Base-by-base conservation (phyloP, 2,797 vertebrate genomes). In the Clamator glandarius region DNA sequence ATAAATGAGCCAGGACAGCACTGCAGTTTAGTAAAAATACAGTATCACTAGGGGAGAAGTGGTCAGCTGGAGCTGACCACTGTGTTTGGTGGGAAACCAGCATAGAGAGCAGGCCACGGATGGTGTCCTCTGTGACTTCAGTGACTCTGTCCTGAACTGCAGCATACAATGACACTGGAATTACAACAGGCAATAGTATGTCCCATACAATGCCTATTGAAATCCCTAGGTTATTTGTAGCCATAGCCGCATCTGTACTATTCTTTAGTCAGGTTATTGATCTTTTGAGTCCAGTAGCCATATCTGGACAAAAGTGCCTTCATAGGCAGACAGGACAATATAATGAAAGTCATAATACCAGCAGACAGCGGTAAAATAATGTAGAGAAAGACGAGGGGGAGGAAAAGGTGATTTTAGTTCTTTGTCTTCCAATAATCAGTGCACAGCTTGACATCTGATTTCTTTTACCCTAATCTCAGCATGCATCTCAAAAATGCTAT, bases 391-490 rank as follows among this genome's bases (percentile, higher is more conserved):
- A 39, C 0, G 0, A 88, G 12, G 33, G 58, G 55, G 70, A 89
- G 44, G 83, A 94, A 93, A 80, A 66, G 83, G 48, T 82, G 91
- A 86, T 87, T 93, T 94, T 16, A 91, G 18, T 92, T 92, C 87
- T 94, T 91, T 88, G 88, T 93, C 93, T 95, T 87, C 85, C 77
- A 92, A 89, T 92, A 93, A 96, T 93, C 88, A 31, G 83, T 78
- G 80, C 91, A 82, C 80, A 95, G 92, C 48, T 63, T 92, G 91
- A 82, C 51, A 63, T 92, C 85, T 90, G 94, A 92, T 95, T 96
- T 95, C 90, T 94, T 90, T 92, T 95, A 86, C 91, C 75, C 88
- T 95, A 95, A 96, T 96, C 94, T 96, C 96, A 96, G 93, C 86
- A 64, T 92, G 92, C 21, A 73, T 87, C 68, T 90, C 81, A 94